Conservation (phyloP, 2,797 vertebrate species). For the Pipistrellus kuhlii region DNA sequence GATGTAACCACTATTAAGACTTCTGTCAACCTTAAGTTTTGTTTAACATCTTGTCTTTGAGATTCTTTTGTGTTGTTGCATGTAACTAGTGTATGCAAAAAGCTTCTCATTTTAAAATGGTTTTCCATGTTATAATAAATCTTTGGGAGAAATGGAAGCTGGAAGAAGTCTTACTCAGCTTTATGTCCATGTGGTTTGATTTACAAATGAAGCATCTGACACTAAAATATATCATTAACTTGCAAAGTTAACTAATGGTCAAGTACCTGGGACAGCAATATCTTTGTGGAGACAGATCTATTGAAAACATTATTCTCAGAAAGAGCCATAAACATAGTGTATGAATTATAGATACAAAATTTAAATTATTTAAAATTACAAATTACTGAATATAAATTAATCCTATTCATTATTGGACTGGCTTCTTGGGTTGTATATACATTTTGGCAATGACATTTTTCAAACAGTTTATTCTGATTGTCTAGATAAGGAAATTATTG, state of each 20-base stretch:
- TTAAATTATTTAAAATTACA: constrained; percentile 60
- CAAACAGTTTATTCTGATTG: constrained; percentile 9
- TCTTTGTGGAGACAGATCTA: not conserved
- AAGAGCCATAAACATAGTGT: not conserved
- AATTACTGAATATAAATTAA: constrained; percentile 14
- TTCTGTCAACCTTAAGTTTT: not conserved
- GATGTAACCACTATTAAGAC: not conserved
- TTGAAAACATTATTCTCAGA: constrained; percentile 39
- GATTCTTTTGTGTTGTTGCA: not conserved
- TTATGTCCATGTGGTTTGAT: not conserved
- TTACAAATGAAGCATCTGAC: constrained; percentile 27
- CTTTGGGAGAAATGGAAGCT: constrained; percentile 12
- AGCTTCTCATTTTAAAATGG: constrained; percentile 35
- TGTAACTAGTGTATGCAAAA: not conserved
- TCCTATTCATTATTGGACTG: not conserved
- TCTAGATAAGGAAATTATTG: not conserved
- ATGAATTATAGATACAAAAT: constrained; percentile 22
- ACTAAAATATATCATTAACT: not conserved
- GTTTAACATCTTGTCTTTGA: not conserved
- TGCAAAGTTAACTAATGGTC: constrained; percentile 33
- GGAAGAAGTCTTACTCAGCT: not conserved
- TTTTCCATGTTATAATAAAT: not conserved
- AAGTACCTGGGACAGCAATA: not conserved
- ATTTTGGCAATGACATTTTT: constrained; percentile 16
- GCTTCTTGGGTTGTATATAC: not conserved